A percentile compares a stretch with the other conserved stretches of the same genome.
phyloP scores from a whole-genome alignment of 2,888 invertebrate genomes.

The Portevinia maculata region DNA sequence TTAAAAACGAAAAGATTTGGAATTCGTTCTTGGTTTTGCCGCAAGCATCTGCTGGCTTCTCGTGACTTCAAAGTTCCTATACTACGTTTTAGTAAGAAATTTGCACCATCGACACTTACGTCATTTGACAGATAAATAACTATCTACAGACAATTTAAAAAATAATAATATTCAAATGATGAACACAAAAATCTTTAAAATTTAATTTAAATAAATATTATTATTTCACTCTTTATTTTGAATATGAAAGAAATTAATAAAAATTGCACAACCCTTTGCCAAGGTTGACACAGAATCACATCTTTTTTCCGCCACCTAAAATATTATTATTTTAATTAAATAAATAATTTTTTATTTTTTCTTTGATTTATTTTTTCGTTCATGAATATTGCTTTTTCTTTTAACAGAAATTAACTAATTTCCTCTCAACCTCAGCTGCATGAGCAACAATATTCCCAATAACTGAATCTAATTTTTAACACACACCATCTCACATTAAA shows the following conservation, averaged over 20 bases:
- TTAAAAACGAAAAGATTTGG: too few species aligned
- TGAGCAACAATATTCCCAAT: slow-evolving; percentile 41
- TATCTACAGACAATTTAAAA: too few species aligned
- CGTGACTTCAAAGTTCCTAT: too few species aligned
- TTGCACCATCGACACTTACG: too few species aligned
- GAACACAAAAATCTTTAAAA: too few species aligned
- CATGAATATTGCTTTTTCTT: not conserved
- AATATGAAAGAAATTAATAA: not conserved
- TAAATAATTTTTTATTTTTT: not conserved
- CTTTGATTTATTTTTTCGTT: not conserved
- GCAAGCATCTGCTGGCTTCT: too few species aligned
- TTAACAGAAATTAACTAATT: not conserved
- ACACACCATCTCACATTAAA: slow-evolving; percentile 8
- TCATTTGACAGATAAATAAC: too few species aligned
- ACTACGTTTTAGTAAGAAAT: too few species aligned
- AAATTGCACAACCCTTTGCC: slow-evolving; percentile 5
- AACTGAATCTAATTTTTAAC: slow-evolving; percentile 18
- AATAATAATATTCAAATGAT: too few species aligned
- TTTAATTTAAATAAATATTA: too few species aligned
- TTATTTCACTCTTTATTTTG: too few species aligned
- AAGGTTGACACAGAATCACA: slow-evolving; percentile 15
- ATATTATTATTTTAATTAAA: not conserved
- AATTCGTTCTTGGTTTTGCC: too few species aligned
- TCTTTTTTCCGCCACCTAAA: not conserved
- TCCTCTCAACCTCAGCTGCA: slow-evolving; percentile 49